Evolutionary conservation across 2,797 vertebrate genomes (phyloP).

Genomic region (Molothrus aeneus): DNA sequence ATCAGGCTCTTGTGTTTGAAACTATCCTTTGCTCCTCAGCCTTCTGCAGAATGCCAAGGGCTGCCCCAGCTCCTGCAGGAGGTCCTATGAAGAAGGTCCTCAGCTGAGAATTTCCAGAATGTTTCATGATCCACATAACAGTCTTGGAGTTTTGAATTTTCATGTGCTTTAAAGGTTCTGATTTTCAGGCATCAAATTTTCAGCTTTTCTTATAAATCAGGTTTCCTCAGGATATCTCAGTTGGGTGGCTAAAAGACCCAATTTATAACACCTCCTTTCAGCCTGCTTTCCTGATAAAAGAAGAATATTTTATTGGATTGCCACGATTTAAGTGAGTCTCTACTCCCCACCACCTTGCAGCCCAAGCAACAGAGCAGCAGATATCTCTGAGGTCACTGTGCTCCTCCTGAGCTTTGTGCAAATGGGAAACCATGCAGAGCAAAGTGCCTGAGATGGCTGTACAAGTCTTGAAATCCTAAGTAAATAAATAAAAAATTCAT

Average conservation of each 20-base stretch:
- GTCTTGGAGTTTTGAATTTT: not conserved
- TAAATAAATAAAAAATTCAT: not conserved
- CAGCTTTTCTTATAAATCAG: not conserved
- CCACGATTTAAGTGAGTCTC: not conserved
- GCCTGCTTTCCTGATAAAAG: not conserved
- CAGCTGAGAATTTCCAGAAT: not conserved
- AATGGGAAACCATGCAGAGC: not conserved
- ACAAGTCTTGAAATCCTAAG: not conserved
- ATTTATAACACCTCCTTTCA: not conserved
- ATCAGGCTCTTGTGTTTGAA: not conserved
- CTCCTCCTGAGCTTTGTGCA: not conserved
- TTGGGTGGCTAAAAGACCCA: not conserved
- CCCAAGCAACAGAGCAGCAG: not conserved
- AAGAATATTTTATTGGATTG: not conserved
- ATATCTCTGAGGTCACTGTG: not conserved
- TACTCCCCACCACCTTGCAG: not conserved
- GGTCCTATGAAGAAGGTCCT: not conserved
- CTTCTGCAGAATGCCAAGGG: not conserved
- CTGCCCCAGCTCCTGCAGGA: not conserved
- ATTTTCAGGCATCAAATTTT: not conserved
- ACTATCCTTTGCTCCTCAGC: not conserved
- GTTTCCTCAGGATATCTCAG: not conserved
- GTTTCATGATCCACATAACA: not conserved
- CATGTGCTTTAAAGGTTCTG: not conserved
- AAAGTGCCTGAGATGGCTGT: not conserved